These are phyloP conservation scores for Cardiocondyla obscurior DNA, from an alignment of 1,140 invertebrate species.

Conservation along the genomic window DNA sequence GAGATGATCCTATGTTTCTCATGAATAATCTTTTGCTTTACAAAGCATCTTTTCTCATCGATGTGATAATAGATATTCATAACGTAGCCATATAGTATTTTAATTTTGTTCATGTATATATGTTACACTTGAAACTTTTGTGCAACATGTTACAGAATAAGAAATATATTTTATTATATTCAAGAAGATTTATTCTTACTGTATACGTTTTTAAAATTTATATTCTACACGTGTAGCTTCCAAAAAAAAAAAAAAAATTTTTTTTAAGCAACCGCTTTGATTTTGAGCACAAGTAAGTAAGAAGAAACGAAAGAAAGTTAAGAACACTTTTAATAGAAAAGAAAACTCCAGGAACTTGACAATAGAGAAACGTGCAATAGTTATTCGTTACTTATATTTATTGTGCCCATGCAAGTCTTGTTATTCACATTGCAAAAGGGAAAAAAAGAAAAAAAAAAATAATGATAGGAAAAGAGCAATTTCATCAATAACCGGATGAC, in stretches of 20 bases:
- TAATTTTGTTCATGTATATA: constrained; percentile 2
- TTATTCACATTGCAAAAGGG: background rate
- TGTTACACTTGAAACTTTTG: constrained; percentile 13
- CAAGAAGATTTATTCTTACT: background rate
- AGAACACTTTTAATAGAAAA: background rate
- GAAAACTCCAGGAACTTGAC: background rate
- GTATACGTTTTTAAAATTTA: background rate
- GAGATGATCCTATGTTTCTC: constrained; percentile 40
- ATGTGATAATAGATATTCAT: constrained; percentile 36
- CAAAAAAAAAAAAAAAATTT: no score
- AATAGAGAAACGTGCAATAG: background rate
- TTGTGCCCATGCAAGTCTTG: background rate
- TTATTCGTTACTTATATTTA: background rate
- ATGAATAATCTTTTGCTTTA: constrained; percentile 37
- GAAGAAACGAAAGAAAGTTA: background rate
- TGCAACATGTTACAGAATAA: background rate
- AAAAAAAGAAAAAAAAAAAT: background rate
- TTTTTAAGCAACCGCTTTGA: background rate
- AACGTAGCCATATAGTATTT: background rate
- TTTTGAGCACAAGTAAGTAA: background rate
- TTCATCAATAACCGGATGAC: background rate
- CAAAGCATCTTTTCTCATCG: constrained; percentile 36
- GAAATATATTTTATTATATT: background rate
- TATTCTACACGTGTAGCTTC: background rate
- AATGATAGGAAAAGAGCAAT: background rate